Percentiles rank a stretch among this genome's conserved stretches.
phyloP scores from a whole-genome alignment of 2,888 invertebrate species.

The Perdita meconis region DNA sequence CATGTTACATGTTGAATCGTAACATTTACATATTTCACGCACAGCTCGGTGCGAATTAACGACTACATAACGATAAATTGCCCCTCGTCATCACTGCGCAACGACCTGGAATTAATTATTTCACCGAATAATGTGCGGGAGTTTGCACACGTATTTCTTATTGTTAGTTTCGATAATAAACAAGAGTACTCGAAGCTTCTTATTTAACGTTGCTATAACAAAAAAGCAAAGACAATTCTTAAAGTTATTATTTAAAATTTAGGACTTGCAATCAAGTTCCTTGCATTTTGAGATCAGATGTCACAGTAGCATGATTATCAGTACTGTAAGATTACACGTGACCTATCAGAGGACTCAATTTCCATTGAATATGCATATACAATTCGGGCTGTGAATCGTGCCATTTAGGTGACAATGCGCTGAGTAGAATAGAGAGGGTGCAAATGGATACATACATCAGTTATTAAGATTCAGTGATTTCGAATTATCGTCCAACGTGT shows the following conservation, averaged over 20 bases:
- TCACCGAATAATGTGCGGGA: conserved; percentile 6
- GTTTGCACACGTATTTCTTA: conserved; percentile 5
- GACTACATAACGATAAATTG: conserved; percentile 44
- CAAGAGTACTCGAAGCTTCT: background rate
- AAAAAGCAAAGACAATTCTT: no score
- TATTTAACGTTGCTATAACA: conserved; percentile 1
- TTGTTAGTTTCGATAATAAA: conserved; percentile 6
- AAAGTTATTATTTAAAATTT: conserved; percentile 34
- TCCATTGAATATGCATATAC: conserved; percentile 43
- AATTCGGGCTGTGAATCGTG: conserved; percentile 34
- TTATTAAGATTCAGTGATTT: conserved; percentile 35
- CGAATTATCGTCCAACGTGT: background rate
- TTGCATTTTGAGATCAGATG: conserved; percentile 9
- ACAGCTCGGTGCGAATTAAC: conserved; percentile 7
- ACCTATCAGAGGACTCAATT: conserved; percentile 28
- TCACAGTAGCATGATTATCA: conserved; percentile 12
- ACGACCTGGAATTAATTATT: conserved; percentile 43
- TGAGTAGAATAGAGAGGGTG: conserved; percentile 27
- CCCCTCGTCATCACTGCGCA: conserved; percentile 14
- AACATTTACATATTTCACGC: conserved; percentile 46
- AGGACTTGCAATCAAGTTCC: background rate
- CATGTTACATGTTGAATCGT: conserved; percentile 21
- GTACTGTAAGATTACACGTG: conserved; percentile 13
- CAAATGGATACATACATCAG: conserved; percentile 32
- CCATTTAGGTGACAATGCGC: conserved; percentile 31